Evolutionary conservation across 2,797 vertebrate species (phyloP), one percentile per base, ranked within the genome.

Genomic region (Saguinus oedipus): DNA sequence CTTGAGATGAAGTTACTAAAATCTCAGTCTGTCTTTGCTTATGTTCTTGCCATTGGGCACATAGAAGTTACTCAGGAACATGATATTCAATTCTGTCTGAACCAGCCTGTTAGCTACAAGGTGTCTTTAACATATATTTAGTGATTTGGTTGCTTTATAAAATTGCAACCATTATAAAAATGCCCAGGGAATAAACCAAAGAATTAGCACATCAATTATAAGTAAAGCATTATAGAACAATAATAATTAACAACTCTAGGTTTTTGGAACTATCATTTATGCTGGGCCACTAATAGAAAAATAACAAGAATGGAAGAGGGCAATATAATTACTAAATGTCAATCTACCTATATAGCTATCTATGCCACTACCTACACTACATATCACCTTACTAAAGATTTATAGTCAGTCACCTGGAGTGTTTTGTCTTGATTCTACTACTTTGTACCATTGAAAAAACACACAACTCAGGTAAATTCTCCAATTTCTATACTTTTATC

Each of bases 171-270:
- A 39, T 94, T 72, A 94, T 87, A 80, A 97, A 97, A 94, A 90
- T 90, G 44, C 50, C 36, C 46, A 81, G 80, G 64, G 84, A 96
- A 84, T 76, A 87, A 87, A 81, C 39, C 39, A 84, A 89, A 96
- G 61, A 92, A 97, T 91, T 94, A 94, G 2, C 46, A 88, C 59
- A 93, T 86, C 96, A 57, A 97, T 93, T 96, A 81, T 87, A 97
- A 92, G 90, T 79, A 93, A 95, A 93, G 33, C 42, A 50, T 64
- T 94, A 79, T 61, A 92, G 75, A 95, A 97, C 46, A 96, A 94
- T 30, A 96, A 20, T 36, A 10, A 90, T 94, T 93, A 95, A 33
- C 20, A 87, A 10, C 42, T 96, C 75, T 70, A 84, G 15, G 33
- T 87, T 94, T 94, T 92, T 88, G 74, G 22, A 81, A 8, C 39